Evolutionary conservation across 2,113 vertebrate genomes (phyloP).

Genomic region (Clarias magur): DNA sequence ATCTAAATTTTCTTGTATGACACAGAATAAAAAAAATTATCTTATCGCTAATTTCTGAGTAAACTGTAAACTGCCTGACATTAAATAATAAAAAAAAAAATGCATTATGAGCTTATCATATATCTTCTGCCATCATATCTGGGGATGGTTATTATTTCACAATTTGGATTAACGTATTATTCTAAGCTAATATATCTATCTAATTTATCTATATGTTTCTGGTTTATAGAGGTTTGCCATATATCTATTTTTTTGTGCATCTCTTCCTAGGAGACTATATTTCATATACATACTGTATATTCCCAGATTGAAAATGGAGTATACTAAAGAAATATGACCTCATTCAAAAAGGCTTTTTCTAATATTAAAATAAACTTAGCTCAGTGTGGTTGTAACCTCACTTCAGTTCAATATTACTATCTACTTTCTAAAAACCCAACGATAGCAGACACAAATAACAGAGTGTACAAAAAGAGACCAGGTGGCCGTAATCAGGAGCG

Average conservation of each 20-base stretch:
- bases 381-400: neutral
- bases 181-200: neutral
- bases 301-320: neutral
- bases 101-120: neutral
- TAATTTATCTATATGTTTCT: neutral
- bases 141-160: neutral
- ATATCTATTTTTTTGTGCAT: neutral
- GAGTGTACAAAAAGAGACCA: neutral
- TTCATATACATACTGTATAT: neutral
- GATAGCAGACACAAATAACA: neutral
- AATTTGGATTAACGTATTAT: neutral
- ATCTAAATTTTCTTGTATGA: neutral
- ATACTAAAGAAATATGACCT: neutral
- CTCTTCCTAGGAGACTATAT: neutral
- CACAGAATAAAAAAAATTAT: neutral
- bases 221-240: neutral
- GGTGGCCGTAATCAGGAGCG: neutral
- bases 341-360: neutral
- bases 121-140: neutral
- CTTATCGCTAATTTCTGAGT: neutral
- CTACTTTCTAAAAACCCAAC: neutral
- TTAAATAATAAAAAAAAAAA: neutral
- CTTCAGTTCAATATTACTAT: neutral
- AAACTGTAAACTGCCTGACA: neutral
- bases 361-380: neutral